Conservation (phyloP, 2,113 vertebrate species). For the Oenanthe oenanthe region DNA sequence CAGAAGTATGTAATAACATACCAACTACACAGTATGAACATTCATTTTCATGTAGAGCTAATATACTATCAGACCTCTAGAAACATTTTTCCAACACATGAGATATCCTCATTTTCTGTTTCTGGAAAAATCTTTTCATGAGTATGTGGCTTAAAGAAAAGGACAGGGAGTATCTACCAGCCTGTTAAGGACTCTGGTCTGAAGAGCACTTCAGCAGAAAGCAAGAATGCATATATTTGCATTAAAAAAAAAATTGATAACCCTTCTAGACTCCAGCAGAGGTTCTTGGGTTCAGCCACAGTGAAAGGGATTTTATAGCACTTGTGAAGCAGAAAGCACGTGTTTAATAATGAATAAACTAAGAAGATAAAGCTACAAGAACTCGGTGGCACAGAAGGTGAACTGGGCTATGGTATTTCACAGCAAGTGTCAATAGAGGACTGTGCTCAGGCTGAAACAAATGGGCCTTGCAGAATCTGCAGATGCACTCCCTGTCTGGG, state of each 20-base stretch:
- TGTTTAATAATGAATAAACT: conserved; percentile 42
- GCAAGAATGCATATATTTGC: neutral
- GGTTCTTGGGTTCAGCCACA: conserved; percentile 9
- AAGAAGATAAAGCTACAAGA: conserved; percentile 45
- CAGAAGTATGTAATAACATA: neutral
- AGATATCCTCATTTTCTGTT: neutral
- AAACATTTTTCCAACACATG: neutral
- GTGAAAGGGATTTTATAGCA: conserved; percentile 38
- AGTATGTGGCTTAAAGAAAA: neutral
- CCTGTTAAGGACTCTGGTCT: neutral
- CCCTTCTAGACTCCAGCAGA: neutral
- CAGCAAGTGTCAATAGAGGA: neutral
- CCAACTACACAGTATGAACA: neutral
- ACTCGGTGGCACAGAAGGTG: conserved; percentile 32
- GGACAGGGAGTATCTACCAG: neutral
- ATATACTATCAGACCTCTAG: neutral
- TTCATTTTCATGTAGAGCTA: neutral
- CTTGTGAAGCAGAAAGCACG: conserved; percentile 32
- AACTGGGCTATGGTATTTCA: conserved; percentile 41
- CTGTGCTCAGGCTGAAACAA: conserved; percentile 39
- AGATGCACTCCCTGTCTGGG: neutral
- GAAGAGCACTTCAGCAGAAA: conserved; percentile 3
- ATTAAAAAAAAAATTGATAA: neutral
- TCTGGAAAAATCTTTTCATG: neutral
- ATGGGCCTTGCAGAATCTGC: neutral